Base-by-base conservation (phyloP, 1,140 invertebrate species). In the Homalodisca vitripennis region DNA sequence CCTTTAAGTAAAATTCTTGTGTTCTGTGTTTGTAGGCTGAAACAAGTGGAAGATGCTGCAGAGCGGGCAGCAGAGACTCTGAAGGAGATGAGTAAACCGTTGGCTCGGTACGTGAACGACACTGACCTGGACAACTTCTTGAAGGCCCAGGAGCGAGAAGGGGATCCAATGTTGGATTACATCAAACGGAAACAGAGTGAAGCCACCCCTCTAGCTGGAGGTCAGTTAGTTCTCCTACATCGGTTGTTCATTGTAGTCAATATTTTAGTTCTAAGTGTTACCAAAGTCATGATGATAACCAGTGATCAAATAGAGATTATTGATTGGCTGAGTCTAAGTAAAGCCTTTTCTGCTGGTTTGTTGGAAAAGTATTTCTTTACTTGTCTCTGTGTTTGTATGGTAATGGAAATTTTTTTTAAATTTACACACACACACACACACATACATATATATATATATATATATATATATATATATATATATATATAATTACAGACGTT, bases 111-210 rank as follows among this genome's bases (percentile, higher is more conserved):
- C 77, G 88, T 86, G 34, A 91, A 94, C 77, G 97, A 99, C 78
- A 82, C 85, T 66, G 97, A 98, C 81, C 79, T 98, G 71, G 95
- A 98, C 73, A 79, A 81, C 6, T 82, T 86, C 71, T 79, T 97
- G 13, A 89, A 88, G 65, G 85, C 90, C 17, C 82, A 89, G 75
- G 90, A 95, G 71, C 82, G 92, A 69, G 89, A 89, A 10, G 95
- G 92, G 13, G 97, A 99, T 84, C 95, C 96, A 0, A 98, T 99
- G 96, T 78, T 95, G 48, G 84, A 89, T 31, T 98, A 95, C 75
- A 89, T 98, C 0, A 85, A 83, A 72, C 89, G 88, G 74, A 95
- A 90, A 79, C 91, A 89, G 76, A 87, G 84, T 71, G 78, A 77
- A 75, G 80, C 78, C 73, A 69, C 63, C 14, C 2, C 55, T 47